Percentiles rank a stretch among this genome's conserved stretches.
These are phyloP conservation scores for Antigone vipio DNA, from an alignment of 2,113 vertebrate species.

Conservation along the genomic window DNA sequence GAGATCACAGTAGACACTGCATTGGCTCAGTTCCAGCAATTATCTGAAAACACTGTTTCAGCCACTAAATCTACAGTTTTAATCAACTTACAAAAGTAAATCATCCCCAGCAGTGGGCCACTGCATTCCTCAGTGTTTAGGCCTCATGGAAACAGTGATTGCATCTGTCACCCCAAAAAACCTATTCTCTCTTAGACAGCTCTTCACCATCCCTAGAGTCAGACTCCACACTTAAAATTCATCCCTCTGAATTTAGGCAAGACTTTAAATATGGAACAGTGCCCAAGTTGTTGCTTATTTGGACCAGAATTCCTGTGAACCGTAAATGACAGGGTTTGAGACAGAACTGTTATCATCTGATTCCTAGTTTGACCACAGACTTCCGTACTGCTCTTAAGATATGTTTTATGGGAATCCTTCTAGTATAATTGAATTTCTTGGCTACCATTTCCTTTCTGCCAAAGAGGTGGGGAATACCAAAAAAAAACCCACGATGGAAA, in stretches of 20 bases:
- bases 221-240: background rate
- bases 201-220: background rate
- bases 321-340: background rate
- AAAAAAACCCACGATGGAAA: background rate
- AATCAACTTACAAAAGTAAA: conserved; percentile 44
- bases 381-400: background rate
- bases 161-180: background rate
- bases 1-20: background rate
- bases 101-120: background rate
- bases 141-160: background rate
- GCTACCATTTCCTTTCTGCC: background rate
- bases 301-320: background rate
- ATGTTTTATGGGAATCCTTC: background rate
- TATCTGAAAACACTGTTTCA: conserved; percentile 40
- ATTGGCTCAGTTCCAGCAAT: conserved; percentile 50
- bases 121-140: background rate
- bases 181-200: background rate
- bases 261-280: background rate
- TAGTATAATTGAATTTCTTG: background rate
- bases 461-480: background rate
- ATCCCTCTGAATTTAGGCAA: background rate
- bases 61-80: conserved; percentile 21
- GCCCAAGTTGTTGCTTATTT: background rate
- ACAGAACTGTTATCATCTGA: background rate
- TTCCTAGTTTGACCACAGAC: background rate